Evolutionary conservation across 1,140 invertebrate genomes (phyloP), one percentile per base, ranked within the genome.

Genomic region (Lycorma delicatula): DNA sequence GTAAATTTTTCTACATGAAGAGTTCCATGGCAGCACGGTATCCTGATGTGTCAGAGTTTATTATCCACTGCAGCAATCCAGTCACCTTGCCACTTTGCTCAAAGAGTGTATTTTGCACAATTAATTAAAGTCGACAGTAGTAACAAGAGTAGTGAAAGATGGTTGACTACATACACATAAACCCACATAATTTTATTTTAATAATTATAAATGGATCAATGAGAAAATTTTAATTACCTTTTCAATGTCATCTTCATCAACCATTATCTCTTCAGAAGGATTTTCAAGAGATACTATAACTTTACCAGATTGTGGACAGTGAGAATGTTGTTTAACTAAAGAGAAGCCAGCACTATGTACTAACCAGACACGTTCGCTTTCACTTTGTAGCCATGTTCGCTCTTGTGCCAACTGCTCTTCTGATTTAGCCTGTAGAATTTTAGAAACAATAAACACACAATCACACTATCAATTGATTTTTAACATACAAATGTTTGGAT

Each of bases 201-300:
- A 23, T 3, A 13, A 23, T 26, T 22, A 13, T n/a, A 23, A 13
- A 48, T 13, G 20, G 18, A 3, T 13, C n/a, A n/a, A 6, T 7
- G 41, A 46, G 18, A 46, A 13, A n/a, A n/a, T n/a, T n/a, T 4
- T 20, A 20, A 47, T 53, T 67, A 85, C 83, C 77, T 92, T 94
- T 71, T 94, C 92, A 48, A 95, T 78, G 66, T 95, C 91, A 72
- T 95, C 91, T 72, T 95, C 91, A 71, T 95, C 91, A 6, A 95
- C 91, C 34, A 83, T 81, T 22, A 94, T 71, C 16, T 86, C 74
- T 65, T 93, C 89, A 1, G 83, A 86, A 56, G 83, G 87, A 53
- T 82, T 79, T 55, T 89, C 78, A 18, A 96, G 72, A n/a, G 82
- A 79, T 7, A 95, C 83, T 44, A 77, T 79, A 6, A 89, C 72